phyloP scores from a whole-genome alignment of 2,113 vertebrate genomes.

The Rhinopomastus cyanomelas region DNA sequence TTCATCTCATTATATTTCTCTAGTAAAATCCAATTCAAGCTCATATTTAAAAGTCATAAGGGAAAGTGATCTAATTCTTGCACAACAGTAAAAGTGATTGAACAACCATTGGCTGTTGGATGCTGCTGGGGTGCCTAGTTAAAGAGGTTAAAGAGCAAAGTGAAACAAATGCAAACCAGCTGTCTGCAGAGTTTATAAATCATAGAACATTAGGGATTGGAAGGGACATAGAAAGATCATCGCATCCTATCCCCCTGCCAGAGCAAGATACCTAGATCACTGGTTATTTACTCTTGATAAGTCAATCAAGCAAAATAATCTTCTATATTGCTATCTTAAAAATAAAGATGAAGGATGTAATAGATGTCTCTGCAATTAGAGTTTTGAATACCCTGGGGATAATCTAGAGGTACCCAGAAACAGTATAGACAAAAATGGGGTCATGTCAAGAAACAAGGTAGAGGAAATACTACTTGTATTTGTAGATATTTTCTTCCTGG shows the following conservation, averaged over 20 bases:
- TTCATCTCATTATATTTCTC: neutral
- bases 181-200: conserved; percentile 16
- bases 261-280: no score
- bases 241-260: no score
- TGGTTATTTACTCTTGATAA: neutral
- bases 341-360: neutral
- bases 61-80: conserved; percentile 15
- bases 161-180: conserved; percentile 7
- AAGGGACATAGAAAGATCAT: no score
- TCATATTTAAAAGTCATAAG: neutral
- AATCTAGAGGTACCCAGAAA: neutral
- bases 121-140: neutral
- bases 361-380: neutral
- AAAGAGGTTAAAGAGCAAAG: neutral
- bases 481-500: neutral
- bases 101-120: neutral
- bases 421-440: neutral
- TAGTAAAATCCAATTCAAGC: conserved; percentile 15
- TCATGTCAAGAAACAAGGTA: neutral
- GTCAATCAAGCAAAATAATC: neutral
- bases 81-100: neutral
- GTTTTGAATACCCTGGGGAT: neutral
- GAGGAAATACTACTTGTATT: neutral
- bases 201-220: no score
- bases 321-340: neutral